Conservation (phyloP, 2,797 vertebrate genomes). For the Diceros bicornis region DNA sequence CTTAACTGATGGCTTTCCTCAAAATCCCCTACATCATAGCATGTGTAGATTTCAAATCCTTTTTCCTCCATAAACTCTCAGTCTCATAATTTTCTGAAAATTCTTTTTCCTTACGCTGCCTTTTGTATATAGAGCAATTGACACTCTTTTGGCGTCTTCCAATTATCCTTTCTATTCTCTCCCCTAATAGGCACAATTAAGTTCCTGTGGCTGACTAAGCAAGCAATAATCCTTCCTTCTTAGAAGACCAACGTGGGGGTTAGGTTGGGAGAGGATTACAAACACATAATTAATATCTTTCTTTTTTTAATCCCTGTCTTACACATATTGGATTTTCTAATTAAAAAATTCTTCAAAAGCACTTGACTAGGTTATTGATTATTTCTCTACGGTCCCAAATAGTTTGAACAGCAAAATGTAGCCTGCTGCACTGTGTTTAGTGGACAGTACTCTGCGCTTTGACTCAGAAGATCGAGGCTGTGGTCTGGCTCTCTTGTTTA, state of each 20-base stretch:
- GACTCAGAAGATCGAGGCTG: neutral
- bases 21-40: neutral
- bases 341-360: slow-evolving; percentile 55
- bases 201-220: neutral
- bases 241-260: neutral
- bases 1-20: neutral
- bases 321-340: slow-evolving; percentile 22
- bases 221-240: slow-evolving; percentile 38
- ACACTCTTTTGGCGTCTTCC: neutral
- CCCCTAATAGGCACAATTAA: neutral
- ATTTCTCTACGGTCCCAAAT: neutral
- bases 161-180: neutral
- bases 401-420: neutral
- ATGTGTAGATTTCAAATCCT: slow-evolving; percentile 16
- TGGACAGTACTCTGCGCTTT: neutral
- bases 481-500: neutral
- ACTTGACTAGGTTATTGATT: neutral
- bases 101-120: neutral
- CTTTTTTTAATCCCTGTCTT: neutral
- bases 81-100: slow-evolving; percentile 27
- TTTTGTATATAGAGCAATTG: neutral
- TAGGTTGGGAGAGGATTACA: neutral
- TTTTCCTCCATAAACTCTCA: neutral
- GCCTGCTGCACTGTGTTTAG: neutral
- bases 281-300: slow-evolving; percentile 45